phyloP scores from a whole-genome alignment of 2,113 vertebrate genomes.

The Calonectris borealis region DNA sequence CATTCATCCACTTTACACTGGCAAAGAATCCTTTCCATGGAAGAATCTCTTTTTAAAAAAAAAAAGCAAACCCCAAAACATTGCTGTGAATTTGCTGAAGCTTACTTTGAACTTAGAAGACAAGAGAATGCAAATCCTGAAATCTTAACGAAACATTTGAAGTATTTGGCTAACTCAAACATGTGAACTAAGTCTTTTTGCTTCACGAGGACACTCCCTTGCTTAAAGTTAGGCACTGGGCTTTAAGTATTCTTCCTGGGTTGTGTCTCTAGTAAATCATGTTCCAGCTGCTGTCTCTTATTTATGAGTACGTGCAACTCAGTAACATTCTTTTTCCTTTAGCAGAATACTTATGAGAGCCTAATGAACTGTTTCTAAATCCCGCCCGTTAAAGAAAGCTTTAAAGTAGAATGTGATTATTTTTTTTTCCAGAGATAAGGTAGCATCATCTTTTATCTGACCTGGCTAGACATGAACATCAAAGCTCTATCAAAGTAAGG shows the following conservation, averaged over 20 bases:
- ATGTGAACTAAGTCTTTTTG: not conserved
- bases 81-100: not conserved
- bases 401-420: not conserved
- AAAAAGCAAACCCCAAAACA: not conserved
- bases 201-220: not conserved
- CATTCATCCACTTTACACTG: not conserved
- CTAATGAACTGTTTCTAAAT: not conserved
- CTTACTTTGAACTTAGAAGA: not conserved
- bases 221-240: not conserved
- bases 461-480: not conserved
- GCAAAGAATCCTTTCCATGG: not conserved
- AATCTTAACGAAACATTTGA: not conserved
- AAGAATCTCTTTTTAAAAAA: not conserved
- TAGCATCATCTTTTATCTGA: conserved; percentile 5
- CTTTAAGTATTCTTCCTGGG: not conserved
- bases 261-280: not conserved
- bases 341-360: not conserved
- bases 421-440: not conserved
- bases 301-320: not conserved
- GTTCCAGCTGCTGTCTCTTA: not conserved
- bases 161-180: not conserved
- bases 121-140: not conserved
- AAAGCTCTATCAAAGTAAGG: not conserved
- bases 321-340: not conserved
- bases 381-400: not conserved